Conservation (phyloP, 2,888 invertebrate species). For the Thyatira batis region DNA sequence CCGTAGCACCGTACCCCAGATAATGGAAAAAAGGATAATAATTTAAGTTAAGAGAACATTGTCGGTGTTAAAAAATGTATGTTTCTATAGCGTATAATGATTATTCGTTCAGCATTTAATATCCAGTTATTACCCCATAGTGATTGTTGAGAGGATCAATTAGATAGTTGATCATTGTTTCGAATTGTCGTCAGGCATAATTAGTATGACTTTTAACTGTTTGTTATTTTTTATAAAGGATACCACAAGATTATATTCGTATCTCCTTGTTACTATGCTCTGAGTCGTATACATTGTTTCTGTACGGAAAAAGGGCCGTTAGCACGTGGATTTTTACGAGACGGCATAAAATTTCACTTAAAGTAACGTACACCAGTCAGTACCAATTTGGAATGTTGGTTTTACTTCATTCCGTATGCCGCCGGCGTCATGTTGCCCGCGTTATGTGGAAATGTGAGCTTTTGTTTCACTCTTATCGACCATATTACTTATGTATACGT, state of each 20-base stretch:
- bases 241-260: too few species aligned
- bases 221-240: too few species aligned
- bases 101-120: too few species aligned
- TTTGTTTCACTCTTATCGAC: conserved; percentile 52
- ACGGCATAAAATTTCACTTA: conserved; percentile 70
- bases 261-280: conserved; percentile 5
- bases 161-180: too few species aligned
- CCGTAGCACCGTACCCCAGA: conserved; percentile 15
- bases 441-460: conserved; percentile 50
- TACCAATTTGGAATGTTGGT: conserved; percentile 57
- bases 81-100: too few species aligned
- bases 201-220: too few species aligned
- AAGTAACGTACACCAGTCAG: conserved; percentile 45
- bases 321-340: conserved; percentile 62
- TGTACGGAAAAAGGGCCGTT: conserved; percentile 21
- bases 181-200: too few species aligned
- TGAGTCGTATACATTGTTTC: conserved; percentile 16
- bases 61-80: too few species aligned
- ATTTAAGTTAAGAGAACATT: too few species aligned
- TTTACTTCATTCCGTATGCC: conserved; percentile 58
- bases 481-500: conserved; percentile 9
- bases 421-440: conserved; percentile 41
- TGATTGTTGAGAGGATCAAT: too few species aligned
- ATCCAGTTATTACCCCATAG: too few species aligned
- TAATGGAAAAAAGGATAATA: neutral